Evolutionary conservation across 1,140 invertebrate genomes (phyloP), one percentile per base, ranked within the genome.

Genomic region (Musca domestica): DNA sequence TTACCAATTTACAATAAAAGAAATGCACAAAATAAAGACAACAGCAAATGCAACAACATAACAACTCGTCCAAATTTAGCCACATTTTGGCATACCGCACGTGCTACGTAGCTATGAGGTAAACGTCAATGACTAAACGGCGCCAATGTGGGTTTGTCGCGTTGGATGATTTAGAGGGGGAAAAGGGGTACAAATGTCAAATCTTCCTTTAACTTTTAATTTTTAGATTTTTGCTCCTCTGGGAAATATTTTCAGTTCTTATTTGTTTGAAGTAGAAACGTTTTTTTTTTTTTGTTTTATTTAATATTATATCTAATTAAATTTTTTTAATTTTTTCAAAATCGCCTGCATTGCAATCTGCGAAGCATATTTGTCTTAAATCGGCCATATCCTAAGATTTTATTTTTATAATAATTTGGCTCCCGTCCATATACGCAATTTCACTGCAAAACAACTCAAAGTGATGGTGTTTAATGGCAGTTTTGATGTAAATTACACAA

Each of bases 11-110:
- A 63, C 41, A 47, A 46, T 56, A 61, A 41, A 61, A 34, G n/a
- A 61, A 34, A 2, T n/a, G 17, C n/a, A n/a, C n/a, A 30, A 56
- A 27, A 56, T 2, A 2, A 56, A 56, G 25, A 56, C 12, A 56
- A 56, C n/a, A n/a, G n/a, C n/a, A n/a, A n/a, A n/a, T n/a, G n/a
- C n/a, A n/a, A 52, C 12, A 25, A 22, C 25, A 10, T 27, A 25
- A 56, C 23, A 7, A 51, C 49, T 56, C 3, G 5, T 14, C 14
- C 27, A 61, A 61, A 23, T 61, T 61, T 61, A 61, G 14, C 27
- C n/a, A 61, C 27, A n/a, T 52, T 15, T 64, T 69, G 46, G 63
- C 67, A 49, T 69, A 52, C 49, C 48, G 49, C 67, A 69, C 67
- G 67, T 69, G 67, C 67, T 61, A 27, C 47, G 30, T 20, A 54